phyloP scores from a whole-genome alignment of 2,888 invertebrate species.

The Itoplectis maculator region DNA sequence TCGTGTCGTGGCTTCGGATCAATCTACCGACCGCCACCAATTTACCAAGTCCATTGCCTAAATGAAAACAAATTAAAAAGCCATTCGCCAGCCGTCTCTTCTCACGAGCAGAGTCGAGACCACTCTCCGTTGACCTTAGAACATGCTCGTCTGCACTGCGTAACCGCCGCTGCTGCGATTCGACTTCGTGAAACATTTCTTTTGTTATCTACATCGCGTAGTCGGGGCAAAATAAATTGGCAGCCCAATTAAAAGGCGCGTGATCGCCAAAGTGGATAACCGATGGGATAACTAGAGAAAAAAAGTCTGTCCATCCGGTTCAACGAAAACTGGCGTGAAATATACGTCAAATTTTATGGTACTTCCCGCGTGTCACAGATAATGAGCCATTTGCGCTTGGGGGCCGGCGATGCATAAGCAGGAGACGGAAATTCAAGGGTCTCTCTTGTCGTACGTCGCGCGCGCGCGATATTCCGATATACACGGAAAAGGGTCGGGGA shows the following conservation, averaged over 20 bases:
- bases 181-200: background rate
- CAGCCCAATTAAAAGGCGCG: background rate
- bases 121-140: background rate
- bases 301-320: background rate
- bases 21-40: background rate
- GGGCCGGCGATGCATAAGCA: no score
- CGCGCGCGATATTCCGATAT: background rate
- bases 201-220: background rate
- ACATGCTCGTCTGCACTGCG: background rate
- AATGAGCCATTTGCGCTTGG: background rate
- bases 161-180: background rate
- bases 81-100: background rate
- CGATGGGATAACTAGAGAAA: background rate
- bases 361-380: background rate
- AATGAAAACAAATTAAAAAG: conserved; percentile 4
- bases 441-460: no score
- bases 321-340: background rate
- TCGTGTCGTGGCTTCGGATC: background rate
- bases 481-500: background rate
- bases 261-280: background rate
- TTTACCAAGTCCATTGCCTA: conserved; percentile 1
- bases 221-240: background rate
- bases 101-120: background rate
- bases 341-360: background rate
- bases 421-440: no score